phyloP scores from a whole-genome alignment of 2,888 invertebrate genomes.

The Calliopum simillimum region DNA sequence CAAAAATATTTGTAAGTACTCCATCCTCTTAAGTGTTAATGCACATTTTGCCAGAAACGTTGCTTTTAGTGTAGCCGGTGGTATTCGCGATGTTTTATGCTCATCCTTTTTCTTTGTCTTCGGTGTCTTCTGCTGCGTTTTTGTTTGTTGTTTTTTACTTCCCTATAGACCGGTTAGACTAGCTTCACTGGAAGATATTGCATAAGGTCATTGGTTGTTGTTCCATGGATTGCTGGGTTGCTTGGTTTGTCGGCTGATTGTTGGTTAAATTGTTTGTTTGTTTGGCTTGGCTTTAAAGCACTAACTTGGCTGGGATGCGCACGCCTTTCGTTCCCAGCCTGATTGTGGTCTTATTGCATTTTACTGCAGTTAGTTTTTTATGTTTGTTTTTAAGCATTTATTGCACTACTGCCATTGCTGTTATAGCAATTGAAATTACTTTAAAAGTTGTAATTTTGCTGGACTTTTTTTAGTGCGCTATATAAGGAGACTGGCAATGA shows the following conservation, averaged over 20 bases:
- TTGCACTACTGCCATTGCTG: not conserved
- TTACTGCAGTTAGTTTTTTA: not conserved
- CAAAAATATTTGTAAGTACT: too few species aligned
- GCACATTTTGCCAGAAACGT: too few species aligned
- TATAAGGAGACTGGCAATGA: not conserved
- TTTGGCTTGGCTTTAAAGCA: not conserved
- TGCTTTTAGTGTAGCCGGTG: too few species aligned
- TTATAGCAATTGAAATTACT: constrained; percentile 5
- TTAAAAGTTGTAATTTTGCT: constrained; percentile 22
- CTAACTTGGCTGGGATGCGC: not conserved
- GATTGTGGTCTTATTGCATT: constrained; percentile 6
- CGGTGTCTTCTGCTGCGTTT: too few species aligned
- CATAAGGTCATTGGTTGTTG: constrained; percentile 23
- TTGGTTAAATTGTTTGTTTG: constrained; percentile 16
- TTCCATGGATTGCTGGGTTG: constrained; percentile 13
- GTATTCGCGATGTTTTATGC: not conserved
- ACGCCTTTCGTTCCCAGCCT: not conserved
- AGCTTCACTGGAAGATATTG: constrained; percentile 19
- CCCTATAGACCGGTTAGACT: constrained; percentile 14
- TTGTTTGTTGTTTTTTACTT: not conserved
- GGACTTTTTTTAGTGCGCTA: not conserved
- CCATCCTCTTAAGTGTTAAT: too few species aligned
- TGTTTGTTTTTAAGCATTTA: constrained; percentile 14
- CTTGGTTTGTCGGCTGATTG: constrained; percentile 1
- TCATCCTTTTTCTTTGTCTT: not conserved